Base-by-base conservation (phyloP, 1,140 invertebrate genomes). In the Drosophila nigrodunni region DNA sequence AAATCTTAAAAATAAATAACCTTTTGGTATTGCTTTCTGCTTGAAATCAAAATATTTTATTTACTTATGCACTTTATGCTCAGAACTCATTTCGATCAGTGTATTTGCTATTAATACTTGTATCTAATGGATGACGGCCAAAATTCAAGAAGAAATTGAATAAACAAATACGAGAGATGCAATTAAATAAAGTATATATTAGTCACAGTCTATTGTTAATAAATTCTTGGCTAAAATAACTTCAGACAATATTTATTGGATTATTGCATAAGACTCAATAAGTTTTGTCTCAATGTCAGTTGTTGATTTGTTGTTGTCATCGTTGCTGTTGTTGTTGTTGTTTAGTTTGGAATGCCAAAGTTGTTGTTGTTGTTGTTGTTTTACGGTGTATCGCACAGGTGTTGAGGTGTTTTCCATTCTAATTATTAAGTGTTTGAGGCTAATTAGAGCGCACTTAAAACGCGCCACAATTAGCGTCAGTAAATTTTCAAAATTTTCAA, bases 361-460 rank as follows among this genome's bases (percentile, higher is more conserved):
- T 30, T 52, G 49, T 52, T 30, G 25, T 30, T 68, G 25, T 30
- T 68, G 21, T 57, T 9, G 50, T 15, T 62, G 60, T 49, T 43
- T 10, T 49, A 1, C 3, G 15, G 7, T 66, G 39, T 62, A 7
- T 41, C 37, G 18, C 30, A 43, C 57, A 69, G 66, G 57, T 69
- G 66, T 44, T 60, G 66, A 69, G 54, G 57, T 59, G 41, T 71
- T 77, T 81, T 62, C 64, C 74, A 77, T 61, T 74, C 74, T 43
- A 82, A 82, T 65, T 80, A 60, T 55, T 64, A 46, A 64, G 59
- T 71, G 60, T 41, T 54, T 44, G 54, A 75, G 44, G 44, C 75
- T 75, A 82, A 82, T 82, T 82, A 82, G 71, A 83, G 75, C 46
- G 41, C 64, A 81, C 80, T 82, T 71, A 59, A 82, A 82, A 82